Base-by-base conservation (phyloP, 2,888 invertebrate genomes). In the Cheilosia impressa region DNA sequence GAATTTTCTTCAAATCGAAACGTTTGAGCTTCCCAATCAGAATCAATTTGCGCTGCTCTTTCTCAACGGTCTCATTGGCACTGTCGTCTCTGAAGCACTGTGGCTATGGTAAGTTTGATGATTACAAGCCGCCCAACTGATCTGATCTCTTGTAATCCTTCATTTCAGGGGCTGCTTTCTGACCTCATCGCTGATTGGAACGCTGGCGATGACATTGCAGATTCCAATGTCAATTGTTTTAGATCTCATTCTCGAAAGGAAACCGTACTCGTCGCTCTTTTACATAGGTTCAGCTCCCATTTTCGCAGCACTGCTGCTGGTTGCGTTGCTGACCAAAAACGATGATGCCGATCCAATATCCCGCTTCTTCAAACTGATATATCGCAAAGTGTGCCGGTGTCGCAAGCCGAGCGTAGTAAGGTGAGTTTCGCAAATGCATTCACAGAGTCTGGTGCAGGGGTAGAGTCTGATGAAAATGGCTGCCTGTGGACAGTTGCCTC, bases 161-260 rank as follows among this genome's bases (percentile, higher is more conserved):
- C 50, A 43, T 72, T 68, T 41, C 43, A 98, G 98, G 97, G 99
- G 98, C 63, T 96, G 97, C 89, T 98, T 98, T 89, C 93, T 99
- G 89, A 99, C 99, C 19, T 98, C 98, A 15, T 96, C 97, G 0
- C 93, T 97, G 60, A 96, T 97, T 89, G 98, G 97, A 31, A 98
- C 97, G 1, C 92, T 98, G 89, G 95, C 97, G 76, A 94, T 98
- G 87, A 96, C 96, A 88, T 93, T 98, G 89, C 96, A 96, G 87
- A 96, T 97, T 91, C 99, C 99, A 71, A 94, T 99, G 93, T 96
- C 97, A 43, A 96, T 98, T 94, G 93, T 96, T 88, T 97, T 96
- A 88, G 98, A 98, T 92, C 94, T 96, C 50, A 90, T 96, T 65
- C 92, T 96, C 52, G 95, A 96, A 91, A 93, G 94, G 88, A 95